Evolutionary conservation across 2,797 vertebrate species (phyloP).

Genomic region (Podarcis lilfordi): DNA sequence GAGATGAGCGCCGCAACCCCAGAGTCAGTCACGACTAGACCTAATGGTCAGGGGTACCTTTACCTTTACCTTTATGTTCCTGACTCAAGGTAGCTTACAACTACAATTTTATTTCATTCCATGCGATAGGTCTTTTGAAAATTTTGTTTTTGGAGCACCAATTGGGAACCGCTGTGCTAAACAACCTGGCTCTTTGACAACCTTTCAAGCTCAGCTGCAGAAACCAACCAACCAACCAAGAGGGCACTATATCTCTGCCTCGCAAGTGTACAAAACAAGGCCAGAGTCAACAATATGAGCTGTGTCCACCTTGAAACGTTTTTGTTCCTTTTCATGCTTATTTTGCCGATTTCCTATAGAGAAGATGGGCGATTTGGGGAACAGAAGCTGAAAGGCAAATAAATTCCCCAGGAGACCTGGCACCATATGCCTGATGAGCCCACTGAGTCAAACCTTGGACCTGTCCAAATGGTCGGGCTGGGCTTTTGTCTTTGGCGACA

Average conservation of each 20-base stretch:
- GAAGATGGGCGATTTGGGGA: neutral
- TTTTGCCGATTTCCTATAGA: neutral
- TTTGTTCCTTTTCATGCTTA: neutral
- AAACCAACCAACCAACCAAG: neutral
- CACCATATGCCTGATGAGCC: neutral
- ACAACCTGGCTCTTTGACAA: neutral
- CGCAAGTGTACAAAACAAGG: neutral
- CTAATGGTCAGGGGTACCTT: no score
- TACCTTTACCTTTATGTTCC: no score
- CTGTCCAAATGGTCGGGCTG: neutral
- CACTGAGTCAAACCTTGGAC: neutral
- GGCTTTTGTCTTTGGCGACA: conserved; percentile 4
- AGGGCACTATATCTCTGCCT: neutral
- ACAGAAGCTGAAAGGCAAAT: conserved; percentile 11
- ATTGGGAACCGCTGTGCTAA: no score
- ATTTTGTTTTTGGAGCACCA: no score
- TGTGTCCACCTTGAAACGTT: neutral
- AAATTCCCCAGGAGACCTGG: neutral
- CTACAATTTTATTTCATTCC: no score
- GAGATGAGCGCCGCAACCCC: no score
- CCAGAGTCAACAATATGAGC: neutral
- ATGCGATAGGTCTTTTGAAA: no score
- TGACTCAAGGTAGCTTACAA: no score
- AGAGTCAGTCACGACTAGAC: no score
- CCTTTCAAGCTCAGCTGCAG: neutral